Conservation (phyloP, 2,888 invertebrate genomes). For the Lithophane semibrunnea region DNA sequence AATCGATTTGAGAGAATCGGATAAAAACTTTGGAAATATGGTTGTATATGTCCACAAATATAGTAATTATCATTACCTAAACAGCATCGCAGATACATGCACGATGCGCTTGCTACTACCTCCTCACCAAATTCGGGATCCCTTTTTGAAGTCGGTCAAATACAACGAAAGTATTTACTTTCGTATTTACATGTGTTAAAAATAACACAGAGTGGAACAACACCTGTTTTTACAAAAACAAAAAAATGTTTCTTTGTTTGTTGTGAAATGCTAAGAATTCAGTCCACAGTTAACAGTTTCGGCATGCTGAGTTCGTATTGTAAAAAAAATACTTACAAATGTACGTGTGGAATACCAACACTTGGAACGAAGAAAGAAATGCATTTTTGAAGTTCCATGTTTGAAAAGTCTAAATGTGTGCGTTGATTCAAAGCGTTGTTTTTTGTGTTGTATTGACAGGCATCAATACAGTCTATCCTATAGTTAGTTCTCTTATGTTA, state of each 20-base stretch:
- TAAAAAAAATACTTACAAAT: slow-evolving; percentile 43
- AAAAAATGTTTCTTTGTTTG: slow-evolving; percentile 52
- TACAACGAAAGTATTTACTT: neutral
- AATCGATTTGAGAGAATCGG: neutral
- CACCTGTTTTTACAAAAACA: slow-evolving; percentile 24
- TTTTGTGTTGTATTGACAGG: slow-evolving; percentile 31
- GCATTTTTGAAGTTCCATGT: slow-evolving; percentile 40
- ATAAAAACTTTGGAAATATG: neutral
- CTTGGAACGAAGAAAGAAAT: slow-evolving; percentile 32
- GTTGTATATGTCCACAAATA: neutral
- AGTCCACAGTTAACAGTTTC: slow-evolving; percentile 53
- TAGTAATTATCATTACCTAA: neutral
- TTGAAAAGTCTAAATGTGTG: slow-evolving; percentile 27
- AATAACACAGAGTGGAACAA: slow-evolving; percentile 25
- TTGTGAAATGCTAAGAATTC: slow-evolving; percentile 60
- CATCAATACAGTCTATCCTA: slow-evolving; percentile 10
- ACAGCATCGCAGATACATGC: neutral
- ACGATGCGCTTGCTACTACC: too few relatives aligned
- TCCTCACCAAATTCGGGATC: neutral
- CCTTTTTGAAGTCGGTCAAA: neutral
- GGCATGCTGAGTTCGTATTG: slow-evolving; percentile 32
- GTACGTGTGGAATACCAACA: slow-evolving; percentile 31
- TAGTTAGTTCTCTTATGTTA: neutral
- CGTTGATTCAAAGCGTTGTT: slow-evolving; percentile 17
- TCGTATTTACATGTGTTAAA: slow-evolving; percentile 4